Base-by-base conservation (phyloP, 2,888 invertebrate genomes). In the Pimpla rufipes region DNA sequence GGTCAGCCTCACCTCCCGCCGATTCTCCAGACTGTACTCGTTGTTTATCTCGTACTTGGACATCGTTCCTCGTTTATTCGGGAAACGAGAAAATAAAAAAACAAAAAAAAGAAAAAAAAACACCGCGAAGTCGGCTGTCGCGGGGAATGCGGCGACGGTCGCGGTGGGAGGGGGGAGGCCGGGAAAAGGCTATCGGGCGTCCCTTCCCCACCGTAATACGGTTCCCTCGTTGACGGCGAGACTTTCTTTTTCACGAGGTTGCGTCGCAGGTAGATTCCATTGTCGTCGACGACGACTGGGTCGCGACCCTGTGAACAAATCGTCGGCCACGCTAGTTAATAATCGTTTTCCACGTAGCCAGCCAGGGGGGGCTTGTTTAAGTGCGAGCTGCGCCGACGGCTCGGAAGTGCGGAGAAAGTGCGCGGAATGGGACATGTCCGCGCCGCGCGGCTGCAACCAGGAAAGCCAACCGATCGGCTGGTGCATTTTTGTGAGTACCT, bases 21-120 rank as follows among this genome's bases (percentile, higher is more conserved):
- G 86, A 42, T 88, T 89, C 77, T 91, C 90, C 50, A 87, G 79
- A 76, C 90, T 89, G 83, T 85, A 86, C 16, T 90, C 90, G 68
- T 89, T 87, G 81, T 91, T 91, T 13, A 92, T 86, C 77, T 90
- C 90, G 88, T 92, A 93, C 73, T 86, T 91, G 40, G 91, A 87
- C 92, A 92, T 92, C 23, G n/a, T 77, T 73, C 45, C 18, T 6
- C 0, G 10, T 21, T 52, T 62, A 35, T 55, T 40, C 40, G 13
- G n/a, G 16, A 45, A 52, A 2, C 13, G 0, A 10, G 45, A 68
- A 73, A 67, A 57, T 47, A 52, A 70, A 52, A n/a, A 55, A 47
- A 73, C 10, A 37, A 70, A 29, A 11, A 47, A 10, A 42, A 37
- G 23, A 21, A 42, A 29, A 67, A 52, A 16, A 16, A n/a, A 16